These are phyloP conservation scores for Drosophila ezoana DNA, from an alignment of 2,888 invertebrate genomes.

Conservation along the genomic window DNA sequence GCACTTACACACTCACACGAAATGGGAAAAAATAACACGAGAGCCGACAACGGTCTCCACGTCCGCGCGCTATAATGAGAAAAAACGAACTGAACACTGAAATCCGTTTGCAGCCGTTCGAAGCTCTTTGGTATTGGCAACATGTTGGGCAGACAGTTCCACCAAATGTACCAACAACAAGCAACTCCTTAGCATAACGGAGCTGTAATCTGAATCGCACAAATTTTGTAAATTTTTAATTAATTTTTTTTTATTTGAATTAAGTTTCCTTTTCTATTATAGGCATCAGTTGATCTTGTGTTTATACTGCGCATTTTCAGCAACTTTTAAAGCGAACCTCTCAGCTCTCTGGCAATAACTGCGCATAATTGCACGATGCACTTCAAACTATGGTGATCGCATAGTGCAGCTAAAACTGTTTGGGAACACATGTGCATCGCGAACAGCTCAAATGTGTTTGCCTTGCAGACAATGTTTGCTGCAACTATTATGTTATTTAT, in stretches of 20 bases:
- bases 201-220: neutral
- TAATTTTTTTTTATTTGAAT: neutral
- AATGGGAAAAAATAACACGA: constrained; percentile 44
- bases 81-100: constrained; percentile 56
- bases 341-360: neutral
- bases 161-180: constrained; percentile 6
- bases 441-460: neutral
- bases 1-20: constrained; percentile 35
- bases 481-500: neutral
- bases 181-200: neutral
- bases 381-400: constrained; percentile 10
- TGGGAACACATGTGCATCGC: neutral
- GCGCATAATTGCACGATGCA: constrained; percentile 17
- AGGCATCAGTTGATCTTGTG: neutral
- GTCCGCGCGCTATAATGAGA: constrained; percentile 55
- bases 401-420: constrained; percentile 12
- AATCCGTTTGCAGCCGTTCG: constrained; percentile 27
- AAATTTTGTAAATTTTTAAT: neutral
- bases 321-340: constrained; percentile 23
- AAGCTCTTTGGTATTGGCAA: constrained; percentile 55
- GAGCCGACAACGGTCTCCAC: constrained; percentile 38
- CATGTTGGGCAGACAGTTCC: constrained; percentile 44
- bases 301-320: neutral
- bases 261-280: neutral
- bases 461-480: neutral